phyloP scores from a whole-genome alignment of 2,888 invertebrate species.

The Yponomeuta sedellus region DNA sequence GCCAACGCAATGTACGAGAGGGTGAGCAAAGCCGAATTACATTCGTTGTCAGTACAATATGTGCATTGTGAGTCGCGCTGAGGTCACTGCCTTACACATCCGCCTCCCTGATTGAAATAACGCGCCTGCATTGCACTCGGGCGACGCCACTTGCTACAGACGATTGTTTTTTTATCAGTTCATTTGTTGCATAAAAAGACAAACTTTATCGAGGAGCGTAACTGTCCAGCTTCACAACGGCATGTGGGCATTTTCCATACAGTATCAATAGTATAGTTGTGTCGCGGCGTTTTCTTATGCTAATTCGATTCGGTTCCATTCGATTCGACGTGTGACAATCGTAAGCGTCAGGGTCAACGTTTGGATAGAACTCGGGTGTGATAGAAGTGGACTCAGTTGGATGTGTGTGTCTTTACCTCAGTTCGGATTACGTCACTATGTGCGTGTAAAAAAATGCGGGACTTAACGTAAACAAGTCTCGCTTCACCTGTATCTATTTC shows the following conservation, averaged over 20 bases:
- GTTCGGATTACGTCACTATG: not conserved
- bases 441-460: not conserved
- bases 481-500: not conserved
- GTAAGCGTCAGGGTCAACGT: slow-evolving; percentile 11
- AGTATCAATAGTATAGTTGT: not conserved
- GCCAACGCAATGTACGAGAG: not conserved
- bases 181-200: not conserved
- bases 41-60: not conserved
- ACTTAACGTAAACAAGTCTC: not conserved
- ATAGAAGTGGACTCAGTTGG: slow-evolving; percentile 12
- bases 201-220: not conserved
- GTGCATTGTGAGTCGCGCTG: slow-evolving; percentile 7
- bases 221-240: not conserved
- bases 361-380: slow-evolving; percentile 7
- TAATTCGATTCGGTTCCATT: not conserved
- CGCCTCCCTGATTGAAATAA: slow-evolving; percentile 56
- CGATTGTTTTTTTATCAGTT: slow-evolving; percentile 2
- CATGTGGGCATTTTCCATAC: not conserved
- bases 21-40: not conserved
- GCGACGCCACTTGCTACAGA: not conserved
- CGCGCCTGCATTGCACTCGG: slow-evolving; percentile 5
- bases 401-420: slow-evolving; percentile 5
- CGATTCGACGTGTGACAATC: slow-evolving; percentile 10
- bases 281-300: slow-evolving; percentile 10
- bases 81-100: slow-evolving; percentile 44